Evolutionary conservation across 2,113 vertebrate species (phyloP).

Genomic region (Lycocorax pyrrhopterus): DNA sequence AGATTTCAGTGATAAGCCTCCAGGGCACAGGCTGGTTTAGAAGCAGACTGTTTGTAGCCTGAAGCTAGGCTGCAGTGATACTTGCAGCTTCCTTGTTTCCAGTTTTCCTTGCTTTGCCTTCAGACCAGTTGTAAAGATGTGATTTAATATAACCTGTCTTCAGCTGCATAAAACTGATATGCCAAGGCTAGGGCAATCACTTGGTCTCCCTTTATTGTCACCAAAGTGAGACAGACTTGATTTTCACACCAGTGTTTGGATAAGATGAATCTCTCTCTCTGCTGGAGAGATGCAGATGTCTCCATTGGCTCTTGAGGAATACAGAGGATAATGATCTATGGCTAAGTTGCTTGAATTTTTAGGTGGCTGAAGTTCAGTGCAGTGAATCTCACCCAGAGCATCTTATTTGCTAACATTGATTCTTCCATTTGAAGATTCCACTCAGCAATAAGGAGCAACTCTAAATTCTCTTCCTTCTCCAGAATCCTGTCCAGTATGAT

Average conservation of each 20-base stretch:
- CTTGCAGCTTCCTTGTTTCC: not conserved
- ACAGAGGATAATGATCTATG: not conserved
- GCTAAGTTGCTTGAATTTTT: not conserved
- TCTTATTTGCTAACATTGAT: not conserved
- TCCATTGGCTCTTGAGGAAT: not conserved
- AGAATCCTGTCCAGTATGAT: not conserved
- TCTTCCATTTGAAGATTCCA: not conserved
- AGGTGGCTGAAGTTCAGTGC: not conserved
- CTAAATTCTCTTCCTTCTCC: not conserved
- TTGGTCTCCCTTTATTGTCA: not conserved
- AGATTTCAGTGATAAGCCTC: not conserved
- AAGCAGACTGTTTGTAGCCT: not conserved
- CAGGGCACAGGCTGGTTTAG: not conserved
- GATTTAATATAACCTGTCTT: not conserved
- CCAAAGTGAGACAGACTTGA: not conserved
- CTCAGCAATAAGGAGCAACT: fast-evolving
- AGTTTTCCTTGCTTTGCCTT: not conserved
- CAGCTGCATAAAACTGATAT: not conserved
- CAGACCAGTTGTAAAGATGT: not conserved
- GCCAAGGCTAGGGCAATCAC: not conserved
- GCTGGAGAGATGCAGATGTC: not conserved
- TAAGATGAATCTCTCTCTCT: not conserved
- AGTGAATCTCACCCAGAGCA: not conserved
- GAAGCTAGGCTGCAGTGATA: not conserved
- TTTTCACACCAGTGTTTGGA: not conserved